A percentile compares a stretch with the other conserved stretches of the same genome.
These are phyloP conservation scores for Calycopis cecrops DNA, from an alignment of 1,140 invertebrate species.

Conservation along the genomic window DNA sequence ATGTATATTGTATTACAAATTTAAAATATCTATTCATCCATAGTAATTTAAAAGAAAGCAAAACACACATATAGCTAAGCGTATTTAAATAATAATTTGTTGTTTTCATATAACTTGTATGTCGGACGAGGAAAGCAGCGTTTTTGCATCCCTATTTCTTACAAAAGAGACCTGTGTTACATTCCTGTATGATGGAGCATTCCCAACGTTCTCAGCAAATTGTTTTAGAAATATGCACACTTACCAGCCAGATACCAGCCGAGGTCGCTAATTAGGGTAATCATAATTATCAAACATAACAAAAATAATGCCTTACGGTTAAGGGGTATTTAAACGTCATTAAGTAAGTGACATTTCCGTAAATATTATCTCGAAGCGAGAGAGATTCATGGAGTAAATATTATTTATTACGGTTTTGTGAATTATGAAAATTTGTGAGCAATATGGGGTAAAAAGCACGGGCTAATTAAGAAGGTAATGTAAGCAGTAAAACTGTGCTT, in stretches of 20 bases:
- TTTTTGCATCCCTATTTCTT: slow-evolving; percentile 37
- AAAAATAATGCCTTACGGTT: slow-evolving; percentile 57
- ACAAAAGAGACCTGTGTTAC: slow-evolving; percentile 55
- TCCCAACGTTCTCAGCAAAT: slow-evolving; percentile 55
- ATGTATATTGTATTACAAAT: too few relatives aligned
- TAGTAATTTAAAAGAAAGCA: too few relatives aligned
- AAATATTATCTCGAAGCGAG: slow-evolving; percentile 32
- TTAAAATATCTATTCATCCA: too few relatives aligned
- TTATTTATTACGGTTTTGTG: slow-evolving; percentile 3
- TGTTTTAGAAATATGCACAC: slow-evolving; percentile 60
- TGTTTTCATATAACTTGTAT: slow-evolving; percentile 13
- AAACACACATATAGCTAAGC: slow-evolving; percentile 1
- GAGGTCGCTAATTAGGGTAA: slow-evolving; percentile 62
- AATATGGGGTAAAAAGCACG: background rate
- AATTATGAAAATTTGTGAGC: slow-evolving; percentile 6
- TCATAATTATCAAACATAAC: slow-evolving; percentile 71
- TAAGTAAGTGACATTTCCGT: slow-evolving; percentile 48
- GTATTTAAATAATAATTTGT: slow-evolving; percentile 7
- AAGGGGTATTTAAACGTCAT: slow-evolving; percentile 49
- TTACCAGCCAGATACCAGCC: slow-evolving; percentile 34
- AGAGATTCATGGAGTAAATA: background rate
- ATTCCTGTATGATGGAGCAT: slow-evolving; percentile 58
- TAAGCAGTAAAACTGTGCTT: too few relatives aligned
- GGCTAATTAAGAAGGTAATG: background rate
- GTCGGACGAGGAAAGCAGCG: slow-evolving; percentile 25